Evolutionary conservation across 2,113 vertebrate genomes (phyloP).

Genomic region (Gymnogyps californianus): DNA sequence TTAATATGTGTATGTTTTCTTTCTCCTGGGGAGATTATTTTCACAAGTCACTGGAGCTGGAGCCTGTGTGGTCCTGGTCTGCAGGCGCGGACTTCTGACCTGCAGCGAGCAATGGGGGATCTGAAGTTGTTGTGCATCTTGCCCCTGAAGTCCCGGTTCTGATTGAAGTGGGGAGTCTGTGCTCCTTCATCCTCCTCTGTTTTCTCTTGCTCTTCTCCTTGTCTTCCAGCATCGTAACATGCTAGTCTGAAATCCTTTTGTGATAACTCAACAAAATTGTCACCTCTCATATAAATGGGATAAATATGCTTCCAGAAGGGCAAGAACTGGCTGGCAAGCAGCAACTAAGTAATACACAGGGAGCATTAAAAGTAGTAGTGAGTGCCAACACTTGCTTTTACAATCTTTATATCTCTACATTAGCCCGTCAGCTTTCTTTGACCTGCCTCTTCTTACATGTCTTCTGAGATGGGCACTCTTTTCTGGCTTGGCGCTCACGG

Average conservation of each 20-base stretch:
- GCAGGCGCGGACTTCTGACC: not conserved
- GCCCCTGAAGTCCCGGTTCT: not conserved
- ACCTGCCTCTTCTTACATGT: not conserved
- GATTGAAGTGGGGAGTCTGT: not conserved
- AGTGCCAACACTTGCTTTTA: not conserved
- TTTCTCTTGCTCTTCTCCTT: not conserved
- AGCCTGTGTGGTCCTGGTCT: conserved; percentile 21
- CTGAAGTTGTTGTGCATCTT: not conserved
- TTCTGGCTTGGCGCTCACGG: not conserved
- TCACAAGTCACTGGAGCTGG: not conserved
- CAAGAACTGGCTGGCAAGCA: not conserved
- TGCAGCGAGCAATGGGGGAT: not conserved
- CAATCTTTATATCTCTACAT: not conserved
- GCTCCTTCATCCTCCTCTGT: not conserved
- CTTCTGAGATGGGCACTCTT: not conserved
- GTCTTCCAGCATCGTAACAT: rapidly evolving
- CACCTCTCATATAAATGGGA: not conserved
- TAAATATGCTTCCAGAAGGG: not conserved
- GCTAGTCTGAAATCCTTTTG: not conserved
- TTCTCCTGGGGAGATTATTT: conserved; percentile 41
- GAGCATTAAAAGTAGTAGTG: not conserved
- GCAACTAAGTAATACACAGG: not conserved
- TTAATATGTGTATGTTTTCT: conserved; percentile 46
- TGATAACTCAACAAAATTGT: not conserved
- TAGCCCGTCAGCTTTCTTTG: not conserved